phyloP scores from a whole-genome alignment of 64 coral and sea anemone genomes.

The Trachythela sp. region DNA sequence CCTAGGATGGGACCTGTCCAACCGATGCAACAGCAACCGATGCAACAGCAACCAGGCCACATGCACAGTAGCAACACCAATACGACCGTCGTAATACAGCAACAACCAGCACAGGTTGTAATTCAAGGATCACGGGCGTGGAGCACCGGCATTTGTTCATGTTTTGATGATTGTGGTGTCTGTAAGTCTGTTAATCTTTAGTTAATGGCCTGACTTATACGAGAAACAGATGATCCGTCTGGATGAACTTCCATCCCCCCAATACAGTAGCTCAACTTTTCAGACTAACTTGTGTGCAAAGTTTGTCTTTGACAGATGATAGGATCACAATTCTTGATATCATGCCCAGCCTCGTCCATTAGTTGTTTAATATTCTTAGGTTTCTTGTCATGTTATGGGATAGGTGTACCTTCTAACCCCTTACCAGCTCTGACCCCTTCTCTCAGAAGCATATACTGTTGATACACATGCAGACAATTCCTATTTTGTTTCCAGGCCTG shows the following conservation, averaged over 20 bases:
- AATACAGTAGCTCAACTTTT: too few species aligned
- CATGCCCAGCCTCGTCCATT: neutral
- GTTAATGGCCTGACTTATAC: neutral
- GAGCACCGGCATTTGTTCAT: neutral
- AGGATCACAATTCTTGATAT: neutral
- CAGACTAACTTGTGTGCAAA: too few species aligned
- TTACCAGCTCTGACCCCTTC: neutral
- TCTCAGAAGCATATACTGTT: too few species aligned
- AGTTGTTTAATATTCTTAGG: too few species aligned
- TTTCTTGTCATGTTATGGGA: neutral
- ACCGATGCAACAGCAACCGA: neutral
- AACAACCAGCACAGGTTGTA: neutral
- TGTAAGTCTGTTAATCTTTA: neutral
- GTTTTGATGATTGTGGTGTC: constrained; percentile 8
- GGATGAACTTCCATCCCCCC: too few species aligned
- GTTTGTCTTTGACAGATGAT: neutral
- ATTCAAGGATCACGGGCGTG: neutral
- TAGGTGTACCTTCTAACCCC: neutral
- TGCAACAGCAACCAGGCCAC: neutral
- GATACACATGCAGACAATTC: neutral
- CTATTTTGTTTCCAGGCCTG: neutral
- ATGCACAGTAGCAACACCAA: neutral
- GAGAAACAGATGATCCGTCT: too few species aligned
- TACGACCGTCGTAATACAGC: constrained; percentile 9
- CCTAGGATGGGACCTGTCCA: neutral